Percentiles rank a stretch among this genome's conserved stretches.
Evolutionary conservation across 2,797 vertebrate genomes (phyloP).

Genomic region (Crenichthys baileyi): DNA sequence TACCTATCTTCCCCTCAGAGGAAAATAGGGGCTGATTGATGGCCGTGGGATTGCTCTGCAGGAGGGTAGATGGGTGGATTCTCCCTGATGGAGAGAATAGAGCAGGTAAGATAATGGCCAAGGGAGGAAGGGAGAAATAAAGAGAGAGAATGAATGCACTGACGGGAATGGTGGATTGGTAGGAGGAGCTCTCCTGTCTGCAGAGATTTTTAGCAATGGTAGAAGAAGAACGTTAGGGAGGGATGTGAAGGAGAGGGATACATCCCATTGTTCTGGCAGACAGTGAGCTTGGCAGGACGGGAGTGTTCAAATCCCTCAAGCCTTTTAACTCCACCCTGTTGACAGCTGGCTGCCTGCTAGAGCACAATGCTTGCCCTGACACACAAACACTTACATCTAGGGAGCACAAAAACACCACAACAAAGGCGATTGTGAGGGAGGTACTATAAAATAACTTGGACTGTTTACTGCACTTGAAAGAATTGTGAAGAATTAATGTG

Average conservation of each 20-base stretch:
- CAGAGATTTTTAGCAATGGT: conserved; percentile 59
- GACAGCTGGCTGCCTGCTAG: conserved; percentile 73
- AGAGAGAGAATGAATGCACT: conserved; percentile 66
- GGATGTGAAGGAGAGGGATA: conserved; percentile 50
- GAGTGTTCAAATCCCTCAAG: conserved; percentile 72
- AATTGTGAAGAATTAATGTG: conserved; percentile 16
- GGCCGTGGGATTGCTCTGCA: conserved; percentile 67
- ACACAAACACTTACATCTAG: conserved; percentile 51
- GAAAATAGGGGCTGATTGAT: conserved; percentile 80
- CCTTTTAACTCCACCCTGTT: conserved; percentile 75
- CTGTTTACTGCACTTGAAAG: conserved; percentile 27
- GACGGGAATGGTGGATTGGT: conserved; percentile 64
- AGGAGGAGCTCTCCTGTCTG: conserved; percentile 66
- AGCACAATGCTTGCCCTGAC: conserved; percentile 62
- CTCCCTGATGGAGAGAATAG: conserved; percentile 69
- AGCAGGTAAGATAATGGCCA: conserved; percentile 69
- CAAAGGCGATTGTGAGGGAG: conserved; percentile 36
- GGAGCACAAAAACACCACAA: conserved; percentile 41
- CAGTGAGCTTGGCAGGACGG: conserved; percentile 75
- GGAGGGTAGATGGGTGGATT: conserved; percentile 67
- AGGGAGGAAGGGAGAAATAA: conserved; percentile 64
- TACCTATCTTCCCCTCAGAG: conserved; percentile 73
- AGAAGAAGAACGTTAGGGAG: conserved; percentile 39
- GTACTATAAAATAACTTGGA: conserved; percentile 26
- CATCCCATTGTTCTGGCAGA: conserved; percentile 75